Conservation (phyloP, 2,113 vertebrate genomes). For the Corythoichthys intestinalis region DNA sequence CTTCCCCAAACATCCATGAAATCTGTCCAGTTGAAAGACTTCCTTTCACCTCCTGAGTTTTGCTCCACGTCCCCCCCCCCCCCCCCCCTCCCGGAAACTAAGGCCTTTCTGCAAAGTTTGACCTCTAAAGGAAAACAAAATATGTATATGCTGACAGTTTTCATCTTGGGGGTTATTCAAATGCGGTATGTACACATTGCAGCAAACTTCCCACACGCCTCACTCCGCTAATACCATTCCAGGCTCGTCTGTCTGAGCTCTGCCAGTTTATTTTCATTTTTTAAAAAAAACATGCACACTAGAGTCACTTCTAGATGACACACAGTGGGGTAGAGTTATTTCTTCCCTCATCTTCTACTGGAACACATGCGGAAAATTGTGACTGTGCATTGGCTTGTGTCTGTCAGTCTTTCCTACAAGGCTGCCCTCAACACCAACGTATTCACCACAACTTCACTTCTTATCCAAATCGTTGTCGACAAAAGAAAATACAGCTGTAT, state of each 20-base stretch:
- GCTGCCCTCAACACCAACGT: conserved; percentile 29
- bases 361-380: conserved; percentile 43
- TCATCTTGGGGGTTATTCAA: conserved; percentile 41
- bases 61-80: neutral
- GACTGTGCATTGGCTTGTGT: conserved; percentile 32
- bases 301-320: conserved; percentile 37
- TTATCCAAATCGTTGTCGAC: conserved; percentile 27
- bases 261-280: conserved; percentile 9
- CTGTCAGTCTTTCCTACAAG: conserved; percentile 31
- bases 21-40: conserved; percentile 59
- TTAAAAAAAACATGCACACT: conserved; percentile 26
- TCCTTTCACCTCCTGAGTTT: conserved; percentile 51
- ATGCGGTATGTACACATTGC: conserved; percentile 57
- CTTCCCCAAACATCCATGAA: conserved; percentile 55
- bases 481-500: conserved; percentile 17
- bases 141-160: conserved; percentile 36
- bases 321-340: conserved; percentile 41
- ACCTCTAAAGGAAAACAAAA: conserved; percentile 55
- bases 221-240: conserved; percentile 14
- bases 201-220: conserved; percentile 46
- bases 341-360: conserved; percentile 29
- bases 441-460: conserved; percentile 37
- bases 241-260: conserved; percentile 12
- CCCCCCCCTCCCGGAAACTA: conserved; percentile 16
- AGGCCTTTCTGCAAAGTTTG: conserved; percentile 34